Base-by-base conservation (phyloP, 2,888 invertebrate species). In the Drosophila lacicola region DNA sequence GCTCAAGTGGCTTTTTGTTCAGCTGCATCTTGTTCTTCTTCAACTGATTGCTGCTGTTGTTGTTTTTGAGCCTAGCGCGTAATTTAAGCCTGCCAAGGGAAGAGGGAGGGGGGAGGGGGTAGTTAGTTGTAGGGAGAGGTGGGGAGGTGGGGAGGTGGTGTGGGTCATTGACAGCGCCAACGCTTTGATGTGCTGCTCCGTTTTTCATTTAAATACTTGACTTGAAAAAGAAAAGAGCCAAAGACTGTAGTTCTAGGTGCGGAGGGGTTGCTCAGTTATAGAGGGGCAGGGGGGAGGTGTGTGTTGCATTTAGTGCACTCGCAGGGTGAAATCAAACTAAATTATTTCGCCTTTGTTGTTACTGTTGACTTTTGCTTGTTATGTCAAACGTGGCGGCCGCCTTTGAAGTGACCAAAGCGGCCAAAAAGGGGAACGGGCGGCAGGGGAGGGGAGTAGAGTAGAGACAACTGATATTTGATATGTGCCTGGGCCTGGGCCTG, bases 121-220 rank as follows among this genome's bases (percentile, higher is more conserved):
- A 17, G 17, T 17, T 17, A 17, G 17, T 17, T 17, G 17, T 17
- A 17, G 17, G 17, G 17, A 1, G 17, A 17, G 17, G 11, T 11
- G 14, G 33, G 11, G 36, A 17, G 17, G 17, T 17, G 17, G 19
- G 8, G 25, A n/a, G 29, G 42, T 37, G 29, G 41, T 51, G 63
- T 51, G 76, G 81, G 71, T 84, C 83, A 84, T 84, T 81, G 86
- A 86, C 86, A 78, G 86, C 80, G 80, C 56, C 70, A 74, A 70
- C 75, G 67, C 83, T 84, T 84, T 84, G 83, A 84, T 83, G 86
- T 79, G 77, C 58, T 60, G 72, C 73, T 70, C 78, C 73, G 85
- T 81, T 83, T 86, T 83, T 86, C 74, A 83, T 83, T 83, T 83
- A 83, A 83, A 83, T 83, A 86, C 83, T 80, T 68, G 42, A 65